A percentile compares a stretch with the other conserved stretches of the same genome.
phyloP scores from a whole-genome alignment of 2,797 vertebrate species.

The Enteromius unitaeniatus region DNA sequence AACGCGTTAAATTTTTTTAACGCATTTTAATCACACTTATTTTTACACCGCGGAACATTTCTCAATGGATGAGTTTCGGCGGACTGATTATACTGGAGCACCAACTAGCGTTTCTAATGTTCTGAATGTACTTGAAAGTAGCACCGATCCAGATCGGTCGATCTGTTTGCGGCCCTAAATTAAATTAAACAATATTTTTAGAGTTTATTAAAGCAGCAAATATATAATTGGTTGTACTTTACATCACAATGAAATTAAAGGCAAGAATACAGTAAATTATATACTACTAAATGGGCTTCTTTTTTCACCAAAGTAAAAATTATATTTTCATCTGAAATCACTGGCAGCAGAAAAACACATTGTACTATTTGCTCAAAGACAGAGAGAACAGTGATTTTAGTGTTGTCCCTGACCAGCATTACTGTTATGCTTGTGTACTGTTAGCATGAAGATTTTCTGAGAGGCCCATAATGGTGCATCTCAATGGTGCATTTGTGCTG shows the following conservation, averaged over 20 bases:
- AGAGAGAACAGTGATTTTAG: background rate
- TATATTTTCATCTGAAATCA: background rate
- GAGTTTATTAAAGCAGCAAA: background rate
- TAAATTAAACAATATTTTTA: no score
- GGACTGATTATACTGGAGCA: no score
- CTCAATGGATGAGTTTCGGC: no score
- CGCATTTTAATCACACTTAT: no score
- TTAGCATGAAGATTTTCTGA: background rate
- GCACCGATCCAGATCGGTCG: no score
- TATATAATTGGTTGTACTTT: background rate
- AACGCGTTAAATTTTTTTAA: no score
- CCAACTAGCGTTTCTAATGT: no score
- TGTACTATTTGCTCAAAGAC: background rate
- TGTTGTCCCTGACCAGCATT: slow-evolving; percentile 6
- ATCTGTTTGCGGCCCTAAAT: no score
- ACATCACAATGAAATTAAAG: background rate
- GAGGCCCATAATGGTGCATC: background rate
- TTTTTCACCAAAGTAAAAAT: background rate
- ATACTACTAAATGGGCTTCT: background rate
- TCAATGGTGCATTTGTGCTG: background rate
- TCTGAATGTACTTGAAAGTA: no score
- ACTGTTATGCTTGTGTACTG: background rate
- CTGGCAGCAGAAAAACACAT: background rate
- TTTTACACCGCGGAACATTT: no score
- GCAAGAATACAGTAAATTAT: background rate